Base-by-base conservation (phyloP, 2,113 vertebrate species). In the Menura novaehollandiae region DNA sequence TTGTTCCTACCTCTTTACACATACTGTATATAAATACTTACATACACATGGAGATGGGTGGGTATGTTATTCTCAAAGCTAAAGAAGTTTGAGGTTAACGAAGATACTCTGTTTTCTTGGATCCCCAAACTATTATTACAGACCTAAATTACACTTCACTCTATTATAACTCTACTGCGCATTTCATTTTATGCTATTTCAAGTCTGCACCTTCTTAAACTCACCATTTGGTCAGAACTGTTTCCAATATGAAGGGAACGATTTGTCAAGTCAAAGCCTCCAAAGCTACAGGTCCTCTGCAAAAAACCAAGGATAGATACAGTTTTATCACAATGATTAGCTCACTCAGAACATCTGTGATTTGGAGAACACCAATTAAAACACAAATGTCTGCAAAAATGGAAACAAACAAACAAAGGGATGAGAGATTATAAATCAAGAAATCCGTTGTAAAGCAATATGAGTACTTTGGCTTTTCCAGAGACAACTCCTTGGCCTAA, bases 261-360 rank as follows among this genome's bases (percentile, higher is more conserved):
- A 96, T 99, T 99, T 59, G 99, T 98, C 98, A 99, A 96, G 98
- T 99, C 99, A 82, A 99, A 99, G 67, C 99, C 99, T 94, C 99
- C 99, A 69, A 99, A 99, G 96, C 99, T 99, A 97, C 99, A 99
- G 28, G 99, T 99, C 97, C 99, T 99, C 99, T 99, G 98, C 33
- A 94, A 91, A 97, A 94, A 69, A 93, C 0, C n/a, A 53, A 43
- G 11, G 26, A 62, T 4, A 27, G 47, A 64, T 75, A 78, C 7
- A 68, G 44, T 51, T 56, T 63, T 64, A 60, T 95, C 72, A 96
- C 5, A 63, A 35, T 4, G 20, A 93, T 58, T 73, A 68, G 58
- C 39, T 56, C 41, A 20, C 28, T 58, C 24, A 32, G 17, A 62
- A 51, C 28, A 74, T 71, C 90, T 68, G 55, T 5, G 60, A 60